phyloP scores from a whole-genome alignment of 2,113 vertebrate genomes.

The Myotis davidii region DNA sequence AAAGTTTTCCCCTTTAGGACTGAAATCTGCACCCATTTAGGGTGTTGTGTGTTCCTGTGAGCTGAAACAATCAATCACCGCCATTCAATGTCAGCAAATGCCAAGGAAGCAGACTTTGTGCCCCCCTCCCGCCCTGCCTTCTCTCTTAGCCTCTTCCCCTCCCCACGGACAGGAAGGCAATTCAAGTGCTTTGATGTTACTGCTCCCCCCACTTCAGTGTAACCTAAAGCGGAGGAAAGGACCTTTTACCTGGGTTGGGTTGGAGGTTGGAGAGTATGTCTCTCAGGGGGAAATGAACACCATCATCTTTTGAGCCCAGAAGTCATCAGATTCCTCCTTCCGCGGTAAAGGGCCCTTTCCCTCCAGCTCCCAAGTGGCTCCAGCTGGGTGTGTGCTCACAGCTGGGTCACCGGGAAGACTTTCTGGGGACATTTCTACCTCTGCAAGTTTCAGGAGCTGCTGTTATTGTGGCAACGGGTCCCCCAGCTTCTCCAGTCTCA shows the following conservation, averaged over 20 bases:
- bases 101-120: conserved; percentile 73
- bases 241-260: neutral
- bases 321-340: conserved; percentile 73
- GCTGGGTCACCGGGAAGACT: conserved; percentile 67
- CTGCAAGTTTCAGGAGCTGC: neutral
- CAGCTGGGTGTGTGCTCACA: conserved; percentile 76
- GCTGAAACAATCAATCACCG: neutral
- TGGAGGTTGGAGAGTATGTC: neutral
- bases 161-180: conserved; percentile 27
- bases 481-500: conserved; percentile 71
- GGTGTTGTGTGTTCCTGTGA: neutral
- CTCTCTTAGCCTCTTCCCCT: conserved; percentile 62
- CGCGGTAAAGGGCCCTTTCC: conserved; percentile 80
- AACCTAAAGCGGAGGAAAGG: conserved; percentile 44
- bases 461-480: conserved; percentile 82
- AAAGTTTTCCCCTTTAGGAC: neutral
- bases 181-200: conserved; percentile 51
- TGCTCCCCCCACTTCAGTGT: conserved; percentile 55
- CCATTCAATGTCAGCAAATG: conserved; percentile 65
- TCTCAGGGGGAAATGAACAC: neutral
- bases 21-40: neutral
- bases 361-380: conserved; percentile 81
- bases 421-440: conserved; percentile 70
- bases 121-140: neutral
- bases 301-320: conserved; percentile 61